These are phyloP conservation scores for Rosalia funebris DNA, from an alignment of 2,888 invertebrate species.

Conservation along the genomic window DNA sequence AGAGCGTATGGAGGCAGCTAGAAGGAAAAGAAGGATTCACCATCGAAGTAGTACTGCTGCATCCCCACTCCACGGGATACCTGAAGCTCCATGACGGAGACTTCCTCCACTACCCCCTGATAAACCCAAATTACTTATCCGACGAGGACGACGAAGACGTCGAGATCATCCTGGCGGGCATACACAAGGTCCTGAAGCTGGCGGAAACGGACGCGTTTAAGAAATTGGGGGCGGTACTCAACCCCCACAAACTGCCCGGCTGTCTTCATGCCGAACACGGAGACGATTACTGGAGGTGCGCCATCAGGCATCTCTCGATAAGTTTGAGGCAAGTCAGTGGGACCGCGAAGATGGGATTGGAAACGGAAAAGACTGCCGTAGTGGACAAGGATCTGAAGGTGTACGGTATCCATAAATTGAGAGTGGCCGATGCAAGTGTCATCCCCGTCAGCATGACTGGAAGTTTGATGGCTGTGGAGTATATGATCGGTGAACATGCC, in stretches of 20 bases:
- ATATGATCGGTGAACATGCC: slow-evolving; percentile 79
- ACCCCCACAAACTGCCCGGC: slow-evolving; percentile 58
- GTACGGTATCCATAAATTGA: slow-evolving; percentile 69
- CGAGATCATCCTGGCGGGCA: slow-evolving; percentile 69
- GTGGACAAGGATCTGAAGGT: slow-evolving; percentile 73
- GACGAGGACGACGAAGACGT: slow-evolving; percentile 71
- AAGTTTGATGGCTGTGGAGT: slow-evolving; percentile 75
- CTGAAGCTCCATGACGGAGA: slow-evolving; percentile 76
- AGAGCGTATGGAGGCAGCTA: slow-evolving; percentile 67
- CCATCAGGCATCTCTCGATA: slow-evolving; percentile 53
- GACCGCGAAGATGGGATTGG: slow-evolving; percentile 79
- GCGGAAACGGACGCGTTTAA: slow-evolving; percentile 70
- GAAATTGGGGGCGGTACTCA: slow-evolving; percentile 66
- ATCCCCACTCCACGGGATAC: slow-evolving; percentile 79
- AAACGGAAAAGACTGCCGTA: slow-evolving; percentile 70
- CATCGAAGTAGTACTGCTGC: slow-evolving; percentile 75
- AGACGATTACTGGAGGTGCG: slow-evolving; percentile 78
- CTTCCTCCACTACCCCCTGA: slow-evolving; percentile 79
- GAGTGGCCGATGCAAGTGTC: slow-evolving; percentile 77
- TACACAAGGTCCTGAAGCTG: slow-evolving; percentile 70
- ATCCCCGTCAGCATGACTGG: slow-evolving; percentile 73
- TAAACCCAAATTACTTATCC: slow-evolving; percentile 83
- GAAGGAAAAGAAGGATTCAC: slow-evolving; percentile 64
- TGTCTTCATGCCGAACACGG: slow-evolving; percentile 62
- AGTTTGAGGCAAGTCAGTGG: slow-evolving; percentile 61